Percentiles rank a stretch among this genome's conserved stretches.
Evolutionary conservation across 2,113 vertebrate species (phyloP).

Genomic region (Prochilodus magdalenae): DNA sequence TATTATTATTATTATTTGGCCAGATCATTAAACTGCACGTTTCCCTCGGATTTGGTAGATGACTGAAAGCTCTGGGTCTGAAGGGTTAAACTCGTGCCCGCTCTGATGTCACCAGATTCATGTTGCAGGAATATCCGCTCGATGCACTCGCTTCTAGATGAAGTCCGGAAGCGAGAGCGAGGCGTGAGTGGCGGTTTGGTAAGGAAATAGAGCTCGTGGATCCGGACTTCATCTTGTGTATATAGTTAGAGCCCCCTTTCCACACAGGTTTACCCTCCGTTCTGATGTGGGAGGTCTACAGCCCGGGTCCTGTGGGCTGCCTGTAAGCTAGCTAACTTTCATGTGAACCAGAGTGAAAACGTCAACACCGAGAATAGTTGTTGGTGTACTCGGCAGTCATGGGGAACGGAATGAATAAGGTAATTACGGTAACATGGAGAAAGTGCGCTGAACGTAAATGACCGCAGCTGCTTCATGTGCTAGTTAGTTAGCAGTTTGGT

Average conservation of each 20-base stretch:
- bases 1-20: too few species aligned
- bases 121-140: slow-evolving; percentile 31
- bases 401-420: slow-evolving; percentile 82
- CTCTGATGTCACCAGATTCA: slow-evolving; percentile 37
- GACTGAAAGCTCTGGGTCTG: not conserved
- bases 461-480: not conserved
- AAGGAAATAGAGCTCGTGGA: not conserved
- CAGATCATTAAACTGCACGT: too few species aligned
- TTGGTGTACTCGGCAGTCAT: slow-evolving; percentile 55
- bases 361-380: not conserved
- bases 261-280: not conserved
- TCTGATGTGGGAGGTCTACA: not conserved
- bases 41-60: not conserved
- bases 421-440: slow-evolving; percentile 26
- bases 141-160: not conserved
- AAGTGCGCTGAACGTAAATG: not conserved
- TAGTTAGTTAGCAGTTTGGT: too few species aligned
- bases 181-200: not conserved
- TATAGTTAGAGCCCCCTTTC: not conserved
- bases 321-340: slow-evolving; percentile 3
- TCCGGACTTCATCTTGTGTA: not conserved
- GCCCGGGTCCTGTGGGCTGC: not conserved
- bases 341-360: slow-evolving; percentile 20
- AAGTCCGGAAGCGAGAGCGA: slow-evolving; percentile 26
- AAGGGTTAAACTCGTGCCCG: slow-evolving; percentile 37